Evolutionary conservation across 2,797 vertebrate genomes (phyloP), one percentile per base, ranked within the genome.

Genomic region (Nyctibius grandis): DNA sequence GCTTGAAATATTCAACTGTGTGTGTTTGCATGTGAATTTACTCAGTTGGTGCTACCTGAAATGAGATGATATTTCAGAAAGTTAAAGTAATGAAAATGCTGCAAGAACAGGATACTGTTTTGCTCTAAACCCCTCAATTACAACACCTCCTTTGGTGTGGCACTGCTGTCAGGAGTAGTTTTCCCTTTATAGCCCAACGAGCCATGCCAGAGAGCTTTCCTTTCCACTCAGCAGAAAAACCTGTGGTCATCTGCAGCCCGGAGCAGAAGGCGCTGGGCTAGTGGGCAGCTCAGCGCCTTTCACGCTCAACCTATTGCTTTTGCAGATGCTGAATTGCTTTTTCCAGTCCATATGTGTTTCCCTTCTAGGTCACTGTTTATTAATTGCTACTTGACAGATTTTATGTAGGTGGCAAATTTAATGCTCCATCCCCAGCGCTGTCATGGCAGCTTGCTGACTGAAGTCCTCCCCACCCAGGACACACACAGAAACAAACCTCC

Each of bases 381-480:
- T 65, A 73, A 73, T 5, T 29, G 28, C 56, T 89, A 31, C 47
- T 23, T 61, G 54, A 85, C 79, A 56, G 82, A 28, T 9, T 9
- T 44, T 7, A 69, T 0, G 9, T 25, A 56, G 33, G 38, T 61
- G 45, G 45, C 26, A 53, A 50, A 70, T 63, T 28, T 9, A 57
- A 6, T 2, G 25, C 22, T 85, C 48, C 28, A 4, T 54, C 50
- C 25, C 65, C 6, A 1, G 48, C 0, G 0, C 76, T 64, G 70
- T 33, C 0, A 0, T 12, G 53, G 78, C 61, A 82, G 74, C 44
- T 42, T 2, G 1, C 54, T 80, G 56, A 38, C 45, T 33, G 38
- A 64, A 36, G 57, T 23, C 26, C 36, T 23, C 23, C 13, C 36
- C 5, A 22, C 3, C 11, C 23, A 38, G 65, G 64, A 42, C 40